phyloP scores from a whole-genome alignment of 2,888 invertebrate species.

The Mythimna impura region DNA sequence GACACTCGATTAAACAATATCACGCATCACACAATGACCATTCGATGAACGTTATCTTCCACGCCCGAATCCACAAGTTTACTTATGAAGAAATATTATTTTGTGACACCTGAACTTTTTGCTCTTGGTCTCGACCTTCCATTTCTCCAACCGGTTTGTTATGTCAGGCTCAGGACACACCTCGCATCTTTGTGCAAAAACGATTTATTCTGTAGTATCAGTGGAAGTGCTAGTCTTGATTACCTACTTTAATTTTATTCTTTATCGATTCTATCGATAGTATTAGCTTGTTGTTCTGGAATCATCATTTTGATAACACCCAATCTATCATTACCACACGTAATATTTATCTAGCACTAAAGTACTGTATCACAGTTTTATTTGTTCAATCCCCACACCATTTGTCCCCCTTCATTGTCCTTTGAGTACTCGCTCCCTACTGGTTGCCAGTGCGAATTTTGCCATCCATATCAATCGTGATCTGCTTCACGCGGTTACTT shows the following conservation, averaged over 20 bases:
- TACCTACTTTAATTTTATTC: not conserved
- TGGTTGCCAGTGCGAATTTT: conserved; percentile 45
- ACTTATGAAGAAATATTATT: conserved; percentile 16
- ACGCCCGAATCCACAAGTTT: conserved; percentile 31
- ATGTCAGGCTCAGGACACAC: conserved; percentile 15
- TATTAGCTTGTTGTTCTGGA: conserved; percentile 4
- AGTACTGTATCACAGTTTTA: conserved; percentile 26
- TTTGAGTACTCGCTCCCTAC: conserved; percentile 51
- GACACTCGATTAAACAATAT: conserved; percentile 48
- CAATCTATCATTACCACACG: conserved; percentile 8
- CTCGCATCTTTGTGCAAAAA: conserved; percentile 9
- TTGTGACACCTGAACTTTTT: conserved; percentile 44
- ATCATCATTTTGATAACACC: conserved; percentile 22
- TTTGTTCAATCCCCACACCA: conserved; percentile 32
- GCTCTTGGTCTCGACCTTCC: conserved; percentile 14
- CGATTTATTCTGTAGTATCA: not conserved
- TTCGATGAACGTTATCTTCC: conserved; percentile 41
- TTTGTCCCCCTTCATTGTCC: conserved; percentile 45
- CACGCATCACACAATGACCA: conserved; percentile 54
- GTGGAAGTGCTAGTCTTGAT: not conserved
- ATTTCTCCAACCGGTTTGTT: conserved; percentile 24
- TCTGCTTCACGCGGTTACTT: conserved; percentile 69
- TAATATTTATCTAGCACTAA: conserved; percentile 25
- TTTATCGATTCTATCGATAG: conserved; percentile 3
- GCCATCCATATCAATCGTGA: conserved; percentile 65